Evolutionary conservation across 2,888 invertebrate genomes (phyloP), one percentile per base, ranked within the genome.

Genomic region (Dorcus parallelipipedus): DNA sequence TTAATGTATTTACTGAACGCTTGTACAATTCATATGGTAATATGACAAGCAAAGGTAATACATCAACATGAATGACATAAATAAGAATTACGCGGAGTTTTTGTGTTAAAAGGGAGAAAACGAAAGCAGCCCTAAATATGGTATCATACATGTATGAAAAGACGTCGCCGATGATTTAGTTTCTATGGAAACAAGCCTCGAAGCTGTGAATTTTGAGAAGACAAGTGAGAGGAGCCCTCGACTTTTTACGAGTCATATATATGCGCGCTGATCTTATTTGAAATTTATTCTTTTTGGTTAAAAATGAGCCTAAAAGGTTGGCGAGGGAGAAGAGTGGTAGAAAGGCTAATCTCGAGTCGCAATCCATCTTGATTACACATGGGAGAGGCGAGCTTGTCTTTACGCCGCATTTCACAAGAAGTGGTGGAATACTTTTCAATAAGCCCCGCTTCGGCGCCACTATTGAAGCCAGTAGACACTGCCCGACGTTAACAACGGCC

Each of bases 361-460:
- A 74, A 75, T 75, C 73, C 73, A 74, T 75, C 74, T 74, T 74
- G 75, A 75, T 75, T 74, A 74, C 73, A 75, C 73, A 72, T 71
- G 74, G 72, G 72, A 74, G 71, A 69, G 69, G 67, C 68, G 66
- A 68, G 67, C 62, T 61, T 52, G 66, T 70, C 69, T 69, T 71
- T 67, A 69, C 71, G 69, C 68, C 69, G 69, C 71, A 72, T 71
- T 72, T 71, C 69, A 69, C 69, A 69, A 71, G 69, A 70, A 68
- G 67, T 69, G 65, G 69, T 70, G 26, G 67, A 69, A 68, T 66
- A 64, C 60, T 64, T 62, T 59, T 67, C 64, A 67, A 67, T 68
- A 66, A 62, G 58, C 58, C 61, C 62, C 62, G 51, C 58, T 57
- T 58, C 60, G 58, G 62, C 62, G 62, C 61, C 58, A 40, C 58